Conservation (phyloP, 2,888 invertebrate species). For the Colostygia pectinataria region DNA sequence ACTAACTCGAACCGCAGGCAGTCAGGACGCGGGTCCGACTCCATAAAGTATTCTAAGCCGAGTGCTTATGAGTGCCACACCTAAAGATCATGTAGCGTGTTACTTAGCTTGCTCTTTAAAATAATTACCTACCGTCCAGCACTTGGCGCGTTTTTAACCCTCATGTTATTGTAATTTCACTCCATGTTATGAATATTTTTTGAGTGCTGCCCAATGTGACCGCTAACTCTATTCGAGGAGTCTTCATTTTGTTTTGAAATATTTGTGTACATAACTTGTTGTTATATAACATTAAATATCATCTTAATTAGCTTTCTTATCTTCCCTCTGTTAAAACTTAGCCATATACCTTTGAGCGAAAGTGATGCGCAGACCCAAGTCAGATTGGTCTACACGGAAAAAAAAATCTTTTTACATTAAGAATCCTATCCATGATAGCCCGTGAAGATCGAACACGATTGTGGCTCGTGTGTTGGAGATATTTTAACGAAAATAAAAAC, state of each 20-base stretch:
- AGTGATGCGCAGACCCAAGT: too few species aligned
- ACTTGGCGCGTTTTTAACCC: conserved; percentile 13
- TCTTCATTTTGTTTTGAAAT: background rate
- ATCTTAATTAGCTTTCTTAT: too few species aligned
- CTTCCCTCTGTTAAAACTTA: too few species aligned
- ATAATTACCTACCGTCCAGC: conserved; percentile 22
- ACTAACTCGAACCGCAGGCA: conserved; percentile 37
- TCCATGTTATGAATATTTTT: background rate
- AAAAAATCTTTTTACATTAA: too few species aligned
- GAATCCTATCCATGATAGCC: too few species aligned
- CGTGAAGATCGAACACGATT: too few species aligned
- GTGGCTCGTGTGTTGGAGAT: too few species aligned
- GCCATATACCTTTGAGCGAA: too few species aligned
- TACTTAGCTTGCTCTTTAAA: conserved; percentile 30
- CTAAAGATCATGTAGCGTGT: conserved; percentile 38
- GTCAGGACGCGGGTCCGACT: conserved; percentile 26
- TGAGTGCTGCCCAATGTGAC: background rate
- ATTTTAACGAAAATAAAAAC: too few species aligned
- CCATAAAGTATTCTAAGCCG: conserved; percentile 44
- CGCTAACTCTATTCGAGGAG: background rate
- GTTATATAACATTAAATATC: too few species aligned
- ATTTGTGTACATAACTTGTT: background rate
- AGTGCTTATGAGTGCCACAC: conserved; percentile 40
- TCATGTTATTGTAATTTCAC: conserved; percentile 15
- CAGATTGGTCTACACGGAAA: too few species aligned